Percentiles rank a stretch among this genome's conserved stretches.
Conservation (phyloP, 2,888 invertebrate genomes). For the Marasmarcha lunaedactyla region DNA sequence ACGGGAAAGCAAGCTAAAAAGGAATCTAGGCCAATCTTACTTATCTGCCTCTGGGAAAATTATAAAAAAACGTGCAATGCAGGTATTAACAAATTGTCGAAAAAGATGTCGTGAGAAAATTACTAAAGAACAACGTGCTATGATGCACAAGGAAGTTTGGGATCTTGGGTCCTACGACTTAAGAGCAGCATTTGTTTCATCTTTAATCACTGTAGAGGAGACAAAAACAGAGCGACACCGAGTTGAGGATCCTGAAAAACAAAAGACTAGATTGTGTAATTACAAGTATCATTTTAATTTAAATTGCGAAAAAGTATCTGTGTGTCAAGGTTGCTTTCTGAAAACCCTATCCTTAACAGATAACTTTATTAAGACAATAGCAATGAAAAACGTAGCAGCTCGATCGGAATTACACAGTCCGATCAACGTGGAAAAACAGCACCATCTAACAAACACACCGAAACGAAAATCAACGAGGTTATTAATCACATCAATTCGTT, state of each 20-base stretch:
- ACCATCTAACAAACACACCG: too few relatives aligned
- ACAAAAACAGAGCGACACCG: not conserved
- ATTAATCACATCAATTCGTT: too few relatives aligned
- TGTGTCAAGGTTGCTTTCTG: not conserved
- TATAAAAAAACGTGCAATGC: not conserved
- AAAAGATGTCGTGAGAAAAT: not conserved
- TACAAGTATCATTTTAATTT: constrained; percentile 1
- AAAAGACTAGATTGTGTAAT: not conserved
- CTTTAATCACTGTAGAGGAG: not conserved
- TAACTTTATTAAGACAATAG: not conserved
- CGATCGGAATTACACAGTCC: too few relatives aligned
- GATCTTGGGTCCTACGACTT: not conserved
- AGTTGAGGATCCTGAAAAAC: not conserved
- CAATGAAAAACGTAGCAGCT: not conserved
- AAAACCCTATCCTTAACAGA: not conserved
- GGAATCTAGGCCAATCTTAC: not conserved
- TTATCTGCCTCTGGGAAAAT: not conserved
- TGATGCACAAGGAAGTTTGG: not conserved
- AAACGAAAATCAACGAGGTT: too few relatives aligned
- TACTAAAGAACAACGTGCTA: not conserved
- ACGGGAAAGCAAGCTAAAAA: not conserved
- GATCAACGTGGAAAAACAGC: too few relatives aligned
- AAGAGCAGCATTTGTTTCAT: not conserved
- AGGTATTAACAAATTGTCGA: not conserved
- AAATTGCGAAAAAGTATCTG: not conserved